Evolutionary conservation across 2,888 invertebrate genomes (phyloP), one percentile per base, ranked within the genome.

Genomic region (Alloplasta piceator): DNA sequence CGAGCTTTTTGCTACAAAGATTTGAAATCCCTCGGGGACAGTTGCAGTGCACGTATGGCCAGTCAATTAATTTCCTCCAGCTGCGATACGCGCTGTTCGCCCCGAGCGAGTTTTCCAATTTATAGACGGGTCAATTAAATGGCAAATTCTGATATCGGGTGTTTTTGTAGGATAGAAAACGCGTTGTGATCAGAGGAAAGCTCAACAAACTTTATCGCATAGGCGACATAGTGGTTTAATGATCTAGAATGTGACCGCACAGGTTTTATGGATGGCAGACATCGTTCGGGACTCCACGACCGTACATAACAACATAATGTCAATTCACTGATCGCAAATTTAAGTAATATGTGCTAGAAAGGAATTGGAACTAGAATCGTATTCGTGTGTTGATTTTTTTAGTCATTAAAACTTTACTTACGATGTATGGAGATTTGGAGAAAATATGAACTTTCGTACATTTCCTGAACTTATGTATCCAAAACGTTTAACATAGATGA

Each of bases 91-190:
- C 78, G 63, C 72, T 67, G 72, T 78, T 72, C 67, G 72, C 66
- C 55, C 52, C 52, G 64, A 66, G 60, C 50, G 43, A 41, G 58
- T 52, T 38, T 55, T 41, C 71, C 77, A 66, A 80, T 80, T 80
- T 76, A 77, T 80, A 71, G 70, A 70, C 12, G 67, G 60, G 72
- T 72, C 72, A 67, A 71, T 80, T 80, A 77, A 77, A 61, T 66
- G 72, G 71, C 77, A 61, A 46, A 48, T 55, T 67, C 60, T 43
- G 46, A 55, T 38, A 46, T 61, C 64, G 26, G 26, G 58, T n/a
- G 61, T 73, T 78, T 72, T 60, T 52, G 52, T 38, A 60, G 1
- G 26, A 26, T 26, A 26, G 26, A 52, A 66, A 66, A 78, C 43
- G 26, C 39, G 58, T n/a, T 58, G 66, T 9, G 71, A 52, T 56